Evolutionary conservation across 2,797 vertebrate species (phyloP).

Genomic region (Clamator glandarius): DNA sequence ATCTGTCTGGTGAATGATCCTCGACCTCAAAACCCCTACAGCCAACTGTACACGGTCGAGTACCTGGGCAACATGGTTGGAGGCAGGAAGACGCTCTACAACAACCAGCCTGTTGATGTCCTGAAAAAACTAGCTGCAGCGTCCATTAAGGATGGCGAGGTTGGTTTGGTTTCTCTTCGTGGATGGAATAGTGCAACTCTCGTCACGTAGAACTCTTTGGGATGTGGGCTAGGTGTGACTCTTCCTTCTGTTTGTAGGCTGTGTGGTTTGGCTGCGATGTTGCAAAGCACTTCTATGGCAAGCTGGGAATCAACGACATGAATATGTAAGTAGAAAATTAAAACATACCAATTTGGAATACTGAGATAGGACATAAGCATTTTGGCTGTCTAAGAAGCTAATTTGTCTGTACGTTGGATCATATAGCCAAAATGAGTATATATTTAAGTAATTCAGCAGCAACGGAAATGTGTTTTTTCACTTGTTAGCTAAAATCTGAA

Average conservation of each 20-base stretch:
- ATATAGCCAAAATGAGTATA: neutral
- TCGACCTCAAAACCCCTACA: constrained; percentile 90
- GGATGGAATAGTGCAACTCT: neutral
- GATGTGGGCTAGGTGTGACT: neutral
- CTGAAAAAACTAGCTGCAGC: constrained; percentile 90
- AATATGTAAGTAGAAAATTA: constrained; percentile 87
- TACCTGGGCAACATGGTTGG: constrained; percentile 94
- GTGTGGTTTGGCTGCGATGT: constrained; percentile 99
- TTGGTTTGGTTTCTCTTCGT: constrained; percentile 53
- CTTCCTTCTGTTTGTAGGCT: constrained; percentile 79
- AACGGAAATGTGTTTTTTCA: neutral
- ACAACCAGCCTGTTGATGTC: constrained; percentile 92
- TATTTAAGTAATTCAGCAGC: neutral
- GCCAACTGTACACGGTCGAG: constrained; percentile 92
- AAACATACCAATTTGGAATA: neutral
- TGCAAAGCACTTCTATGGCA: constrained; percentile 95
- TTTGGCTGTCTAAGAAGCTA: neutral
- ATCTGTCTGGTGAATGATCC: constrained; percentile 97
- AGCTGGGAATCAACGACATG: constrained; percentile 96
- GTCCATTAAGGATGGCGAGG: constrained; percentile 96
- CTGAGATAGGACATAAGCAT: neutral
- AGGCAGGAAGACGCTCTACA: constrained; percentile 90
- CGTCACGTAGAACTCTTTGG: neutral
- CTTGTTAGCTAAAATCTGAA: neutral
- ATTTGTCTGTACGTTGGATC: neutral